phyloP scores from a whole-genome alignment of 2,113 vertebrate genomes.

The Pantherophis guttatus region DNA sequence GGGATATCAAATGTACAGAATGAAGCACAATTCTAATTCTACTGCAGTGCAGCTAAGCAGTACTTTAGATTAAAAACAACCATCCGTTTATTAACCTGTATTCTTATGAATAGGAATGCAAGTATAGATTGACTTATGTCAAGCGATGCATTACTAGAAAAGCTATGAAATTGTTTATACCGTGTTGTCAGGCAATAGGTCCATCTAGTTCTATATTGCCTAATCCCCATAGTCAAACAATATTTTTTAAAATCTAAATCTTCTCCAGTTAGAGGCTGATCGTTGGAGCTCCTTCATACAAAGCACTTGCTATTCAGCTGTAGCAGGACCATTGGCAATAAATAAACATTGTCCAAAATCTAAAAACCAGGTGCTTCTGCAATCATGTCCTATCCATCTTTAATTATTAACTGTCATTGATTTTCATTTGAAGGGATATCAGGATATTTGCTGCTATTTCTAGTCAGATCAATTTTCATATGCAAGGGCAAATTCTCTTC shows the following conservation, averaged over 20 bases:
- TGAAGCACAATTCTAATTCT: neutral
- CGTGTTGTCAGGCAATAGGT: neutral
- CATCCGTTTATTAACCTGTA: neutral
- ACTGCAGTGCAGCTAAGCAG: neutral
- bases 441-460: neutral
- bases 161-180: neutral
- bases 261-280: neutral
- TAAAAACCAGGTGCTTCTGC: neutral
- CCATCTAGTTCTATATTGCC: neutral
- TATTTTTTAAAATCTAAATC: neutral
- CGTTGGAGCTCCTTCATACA: neutral
- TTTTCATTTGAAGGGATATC: neutral
- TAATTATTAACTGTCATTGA: neutral
- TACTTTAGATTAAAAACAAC: neutral
- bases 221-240: neutral
- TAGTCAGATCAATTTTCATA: neutral
- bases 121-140: neutral
- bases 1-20: neutral
- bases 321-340: neutral
- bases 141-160: neutral
- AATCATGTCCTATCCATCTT: neutral
- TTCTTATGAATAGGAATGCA: neutral
- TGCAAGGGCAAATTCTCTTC: neutral
- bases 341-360: neutral
- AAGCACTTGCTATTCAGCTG: neutral